Conservation (phyloP, 2,113 vertebrate genomes). For the Parus major region DNA sequence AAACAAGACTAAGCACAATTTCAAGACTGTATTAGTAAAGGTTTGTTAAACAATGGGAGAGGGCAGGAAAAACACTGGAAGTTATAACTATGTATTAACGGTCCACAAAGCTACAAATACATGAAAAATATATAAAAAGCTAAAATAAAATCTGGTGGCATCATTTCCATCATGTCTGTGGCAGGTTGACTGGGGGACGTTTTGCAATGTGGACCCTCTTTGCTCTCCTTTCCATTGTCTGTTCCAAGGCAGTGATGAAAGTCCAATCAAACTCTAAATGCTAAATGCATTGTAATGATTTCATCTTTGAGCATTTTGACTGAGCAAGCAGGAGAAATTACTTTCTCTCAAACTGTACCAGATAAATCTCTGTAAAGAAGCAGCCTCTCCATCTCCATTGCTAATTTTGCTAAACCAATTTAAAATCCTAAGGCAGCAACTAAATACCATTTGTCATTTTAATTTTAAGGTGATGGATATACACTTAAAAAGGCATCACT, state of each 20-base stretch:
- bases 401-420: background rate
- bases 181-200: rapidly evolving
- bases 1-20: background rate
- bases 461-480: background rate
- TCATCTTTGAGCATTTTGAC: background rate
- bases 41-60: background rate
- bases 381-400: background rate
- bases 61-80: background rate
- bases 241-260: background rate
- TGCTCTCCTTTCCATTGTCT: background rate
- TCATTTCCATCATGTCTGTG: rapidly evolving
- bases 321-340: background rate
- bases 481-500: background rate
- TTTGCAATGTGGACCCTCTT: background rate
- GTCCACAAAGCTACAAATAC: background rate
- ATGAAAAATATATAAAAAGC: background rate
- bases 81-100: rapidly evolving
- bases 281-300: background rate
- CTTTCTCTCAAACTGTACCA: background rate
- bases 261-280: background rate
- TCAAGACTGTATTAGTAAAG: background rate
- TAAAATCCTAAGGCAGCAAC: background rate
- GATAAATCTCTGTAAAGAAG: background rate
- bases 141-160: background rate
- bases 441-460: background rate